A percentile compares a stretch with the other conserved stretches of the same genome.
Conservation (phyloP, 1,140 invertebrate genomes). For the Parasteatoda tepidariorum region DNA sequence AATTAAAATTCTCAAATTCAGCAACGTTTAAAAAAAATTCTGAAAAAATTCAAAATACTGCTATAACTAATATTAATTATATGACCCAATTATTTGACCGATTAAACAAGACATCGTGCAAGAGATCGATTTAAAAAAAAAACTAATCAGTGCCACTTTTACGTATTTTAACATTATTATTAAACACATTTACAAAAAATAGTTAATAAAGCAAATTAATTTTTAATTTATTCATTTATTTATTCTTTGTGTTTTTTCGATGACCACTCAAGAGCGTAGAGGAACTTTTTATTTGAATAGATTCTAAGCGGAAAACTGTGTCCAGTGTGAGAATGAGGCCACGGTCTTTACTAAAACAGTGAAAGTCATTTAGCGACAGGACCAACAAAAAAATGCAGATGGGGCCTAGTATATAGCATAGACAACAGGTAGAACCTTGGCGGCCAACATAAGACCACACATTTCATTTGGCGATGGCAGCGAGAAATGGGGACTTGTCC, state of each 20-base stretch:
- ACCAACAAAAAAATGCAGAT: not conserved
- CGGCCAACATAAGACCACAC: conserved; percentile 10
- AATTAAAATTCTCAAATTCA: too few relatives aligned
- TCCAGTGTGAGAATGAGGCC: not conserved
- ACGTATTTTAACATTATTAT: too few relatives aligned
- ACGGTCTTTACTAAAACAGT: not conserved
- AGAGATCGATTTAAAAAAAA: too few relatives aligned
- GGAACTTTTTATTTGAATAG: not conserved
- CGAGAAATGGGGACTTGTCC: conserved; percentile 47
- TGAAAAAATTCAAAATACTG: too few relatives aligned
- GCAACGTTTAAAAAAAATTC: too few relatives aligned
- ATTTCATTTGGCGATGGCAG: conserved; percentile 29
- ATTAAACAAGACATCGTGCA: too few relatives aligned
- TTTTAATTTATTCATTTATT: not conserved
- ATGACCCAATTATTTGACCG: too few relatives aligned
- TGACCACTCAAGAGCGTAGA: not conserved
- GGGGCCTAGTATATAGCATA: not conserved
- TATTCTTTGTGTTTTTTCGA: not conserved
- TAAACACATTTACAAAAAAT: too few relatives aligned
- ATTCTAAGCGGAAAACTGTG: not conserved
- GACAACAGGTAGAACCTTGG: conserved; percentile 24
- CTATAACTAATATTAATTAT: too few relatives aligned
- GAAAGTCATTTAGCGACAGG: not conserved
- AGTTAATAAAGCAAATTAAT: too few relatives aligned
- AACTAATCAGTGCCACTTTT: too few relatives aligned